These are phyloP conservation scores for Haliclona indistincta DNA, from an alignment of 37 sponge, comb jelly and placozoan species.

Conservation along the genomic window DNA sequence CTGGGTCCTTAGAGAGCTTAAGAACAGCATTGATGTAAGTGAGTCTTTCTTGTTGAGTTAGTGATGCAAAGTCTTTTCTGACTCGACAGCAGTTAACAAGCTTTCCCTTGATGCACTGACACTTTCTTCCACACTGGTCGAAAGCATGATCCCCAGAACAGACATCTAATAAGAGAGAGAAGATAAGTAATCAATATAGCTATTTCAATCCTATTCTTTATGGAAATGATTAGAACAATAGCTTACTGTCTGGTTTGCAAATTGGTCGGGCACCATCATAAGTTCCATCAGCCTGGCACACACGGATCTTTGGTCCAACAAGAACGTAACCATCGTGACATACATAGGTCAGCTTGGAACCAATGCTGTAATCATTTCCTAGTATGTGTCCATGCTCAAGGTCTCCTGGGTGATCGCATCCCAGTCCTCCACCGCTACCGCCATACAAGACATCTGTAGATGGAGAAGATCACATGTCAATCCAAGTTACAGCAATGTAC, in stretches of 20 bases:
- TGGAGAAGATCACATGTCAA: neutral
- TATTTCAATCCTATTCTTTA: too few relatives aligned
- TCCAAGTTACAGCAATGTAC: neutral
- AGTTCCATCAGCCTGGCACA: neutral
- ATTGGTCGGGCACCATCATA: neutral
- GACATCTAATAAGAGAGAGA: too few relatives aligned
- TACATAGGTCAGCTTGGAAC: slow-evolving; percentile 6
- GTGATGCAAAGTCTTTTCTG: slow-evolving; percentile 51
- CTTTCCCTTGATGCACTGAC: slow-evolving; percentile 51
- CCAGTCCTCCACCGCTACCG: slow-evolving; percentile 55
- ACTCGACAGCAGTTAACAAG: slow-evolving; percentile 53
- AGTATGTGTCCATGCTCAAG: too few relatives aligned
- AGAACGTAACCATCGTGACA: slow-evolving; percentile 43
- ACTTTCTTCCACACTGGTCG: slow-evolving; percentile 52
- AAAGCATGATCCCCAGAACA: slow-evolving; percentile 3
- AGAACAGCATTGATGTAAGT: slow-evolving; percentile 61
- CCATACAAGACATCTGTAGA: slow-evolving; percentile 53
- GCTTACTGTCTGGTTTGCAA: too few relatives aligned
- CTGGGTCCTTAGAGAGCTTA: slow-evolving; percentile 38
- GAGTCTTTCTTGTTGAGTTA: slow-evolving; percentile 32
- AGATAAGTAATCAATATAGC: too few relatives aligned
- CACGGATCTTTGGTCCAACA: neutral
- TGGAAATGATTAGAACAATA: too few relatives aligned
- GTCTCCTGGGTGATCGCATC: slow-evolving; percentile 4
- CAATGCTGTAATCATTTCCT: neutral